Percentiles rank a stretch among this genome's conserved stretches.
Evolutionary conservation across 2,113 vertebrate species (phyloP).

Genomic region (Anguilla japonica): DNA sequence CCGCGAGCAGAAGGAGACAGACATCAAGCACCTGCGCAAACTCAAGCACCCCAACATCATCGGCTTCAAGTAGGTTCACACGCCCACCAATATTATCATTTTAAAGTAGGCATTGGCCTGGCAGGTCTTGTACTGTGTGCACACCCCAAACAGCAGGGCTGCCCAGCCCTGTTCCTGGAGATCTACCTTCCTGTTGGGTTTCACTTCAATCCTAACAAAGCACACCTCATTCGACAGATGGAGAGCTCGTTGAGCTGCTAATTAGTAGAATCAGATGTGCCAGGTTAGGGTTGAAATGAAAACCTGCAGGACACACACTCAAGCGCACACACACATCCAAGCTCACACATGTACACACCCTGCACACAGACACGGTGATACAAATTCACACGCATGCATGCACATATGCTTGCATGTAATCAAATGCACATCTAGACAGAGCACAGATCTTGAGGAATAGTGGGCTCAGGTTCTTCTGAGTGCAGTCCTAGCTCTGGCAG

Average conservation of each 20-base stretch:
- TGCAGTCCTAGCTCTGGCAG: not conserved
- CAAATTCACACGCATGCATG: not conserved
- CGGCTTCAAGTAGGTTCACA: constrained; percentile 90
- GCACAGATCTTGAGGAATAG: not conserved
- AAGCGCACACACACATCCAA: not conserved
- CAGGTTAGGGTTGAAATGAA: too few relatives aligned
- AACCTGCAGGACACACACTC: not conserved
- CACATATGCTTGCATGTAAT: not conserved
- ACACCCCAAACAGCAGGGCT: not conserved
- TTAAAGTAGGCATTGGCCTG: constrained; percentile 82
- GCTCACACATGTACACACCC: not conserved
- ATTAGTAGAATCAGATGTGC: too few relatives aligned
- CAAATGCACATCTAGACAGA: not conserved
- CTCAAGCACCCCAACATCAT: constrained; percentile 98
- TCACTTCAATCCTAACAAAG: too few relatives aligned
- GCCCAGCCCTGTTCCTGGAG: too few relatives aligned
- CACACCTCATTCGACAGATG: too few relatives aligned
- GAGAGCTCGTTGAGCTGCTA: too few relatives aligned
- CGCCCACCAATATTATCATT: constrained; percentile 89
- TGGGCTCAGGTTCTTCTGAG: not conserved
- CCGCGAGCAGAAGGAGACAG: constrained; percentile 95
- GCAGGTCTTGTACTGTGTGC: not conserved
- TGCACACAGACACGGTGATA: not conserved
- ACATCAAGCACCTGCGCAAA: constrained; percentile 95
- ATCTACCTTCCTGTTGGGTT: too few relatives aligned